Base-by-base conservation (phyloP, 2,113 vertebrate genomes). In the Silurus meridionalis region DNA sequence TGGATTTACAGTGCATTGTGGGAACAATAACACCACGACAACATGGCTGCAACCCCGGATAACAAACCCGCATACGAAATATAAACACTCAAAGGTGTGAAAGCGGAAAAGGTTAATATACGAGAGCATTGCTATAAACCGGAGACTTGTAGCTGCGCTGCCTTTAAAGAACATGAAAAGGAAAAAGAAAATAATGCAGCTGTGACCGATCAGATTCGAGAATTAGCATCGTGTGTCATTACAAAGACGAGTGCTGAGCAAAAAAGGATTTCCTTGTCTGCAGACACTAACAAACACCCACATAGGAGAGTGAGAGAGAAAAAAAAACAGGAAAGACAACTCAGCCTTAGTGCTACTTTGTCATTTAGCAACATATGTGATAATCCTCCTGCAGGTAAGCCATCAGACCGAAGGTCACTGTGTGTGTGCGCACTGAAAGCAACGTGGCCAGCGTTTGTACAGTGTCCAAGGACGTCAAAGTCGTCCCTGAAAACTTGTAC, bases 311-410 rank as follows among this genome's bases (percentile, higher is more conserved):
- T 21, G 15, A 9, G 25, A 15, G 15, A 17, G 11, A 69, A 46
- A 17, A 17, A 6, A 46, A 14, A 17, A 15, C 46, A 63, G 61
- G 21, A 21, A 63, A n/a, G 21, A 52, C 6, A 75, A 75, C n/a
- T 75, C 72, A 23, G 1, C 72, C 69, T 75, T 6, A 21, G 1
- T 75, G 21, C 25, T 77, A 13, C 52, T 55, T 25, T 37, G 77
- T 60, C 9, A 17, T 79, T 79, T 58, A 58, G 28, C 15, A 5
- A 11, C 4, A 58, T 58, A 25, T 7, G 19, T 28, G 23, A 55
- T 67, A 82, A 64, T 28, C 21, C 46, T 61, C 58, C 80, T 50
- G 69, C 71, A 86, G 58, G 80, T 83, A 72, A 57, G 50, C 58
- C 4, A 25, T 64, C 21, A 58, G 57, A 66, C 58, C 48, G 52